These are phyloP conservation scores for Rhinophrynus dorsalis DNA, from an alignment of 2,797 vertebrate genomes.

Conservation along the genomic window DNA sequence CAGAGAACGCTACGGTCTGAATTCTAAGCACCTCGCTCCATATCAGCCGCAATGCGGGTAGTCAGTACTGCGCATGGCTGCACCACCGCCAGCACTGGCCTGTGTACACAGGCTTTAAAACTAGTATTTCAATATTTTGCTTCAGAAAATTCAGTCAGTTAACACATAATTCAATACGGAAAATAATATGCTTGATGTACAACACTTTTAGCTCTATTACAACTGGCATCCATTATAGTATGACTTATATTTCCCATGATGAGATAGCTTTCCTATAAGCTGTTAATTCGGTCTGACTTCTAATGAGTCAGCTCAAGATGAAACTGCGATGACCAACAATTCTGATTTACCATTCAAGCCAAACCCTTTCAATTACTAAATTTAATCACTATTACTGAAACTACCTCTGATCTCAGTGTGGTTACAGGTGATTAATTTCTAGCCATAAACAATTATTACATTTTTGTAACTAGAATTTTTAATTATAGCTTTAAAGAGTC, in stretches of 20 bases:
- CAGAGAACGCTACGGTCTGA: too few species aligned
- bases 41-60: too few species aligned
- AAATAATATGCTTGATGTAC: slow-evolving; percentile 45
- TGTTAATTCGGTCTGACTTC: slow-evolving; percentile 43
- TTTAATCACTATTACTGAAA: slow-evolving; percentile 20
- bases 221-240: slow-evolving; percentile 47
- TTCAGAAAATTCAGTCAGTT: slow-evolving; percentile 33
- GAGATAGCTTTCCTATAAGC: slow-evolving; percentile 48
- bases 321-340: slow-evolving; percentile 22
- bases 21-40: too few species aligned
- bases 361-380: background rate
- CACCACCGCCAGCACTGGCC: too few species aligned
- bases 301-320: slow-evolving; percentile 47
- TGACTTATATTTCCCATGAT: slow-evolving; percentile 39
- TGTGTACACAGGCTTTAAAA: too few species aligned
- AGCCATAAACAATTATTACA: slow-evolving; percentile 24
- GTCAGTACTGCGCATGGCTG: too few species aligned
- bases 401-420: background rate
- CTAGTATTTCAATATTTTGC: background rate
- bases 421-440: slow-evolving; percentile 11
- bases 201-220: background rate
- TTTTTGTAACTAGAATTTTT: background rate
- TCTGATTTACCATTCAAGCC: background rate
- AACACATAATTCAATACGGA: slow-evolving; percentile 21
- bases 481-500: background rate